Conservation (phyloP, 2,113 vertebrate genomes). For the Malurus melanocephalus region DNA sequence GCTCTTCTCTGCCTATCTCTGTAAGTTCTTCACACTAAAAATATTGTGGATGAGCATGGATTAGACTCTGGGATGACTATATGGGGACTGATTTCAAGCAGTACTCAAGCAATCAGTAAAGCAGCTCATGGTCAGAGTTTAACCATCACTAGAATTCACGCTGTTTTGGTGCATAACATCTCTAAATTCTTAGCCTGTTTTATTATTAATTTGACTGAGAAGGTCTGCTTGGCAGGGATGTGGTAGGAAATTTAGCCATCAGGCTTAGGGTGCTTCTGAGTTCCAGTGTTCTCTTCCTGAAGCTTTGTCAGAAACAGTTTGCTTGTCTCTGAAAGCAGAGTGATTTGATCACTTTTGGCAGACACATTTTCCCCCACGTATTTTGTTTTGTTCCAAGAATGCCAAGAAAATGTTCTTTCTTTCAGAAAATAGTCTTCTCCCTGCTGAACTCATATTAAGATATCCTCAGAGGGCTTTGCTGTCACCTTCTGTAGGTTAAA, state of each 20-base stretch:
- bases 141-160: neutral
- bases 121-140: neutral
- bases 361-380: neutral
- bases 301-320: constrained; percentile 36
- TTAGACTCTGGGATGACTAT: neutral
- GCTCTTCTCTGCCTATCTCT: neutral
- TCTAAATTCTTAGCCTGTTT: neutral
- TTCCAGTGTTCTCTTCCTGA: neutral
- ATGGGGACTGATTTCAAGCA: neutral
- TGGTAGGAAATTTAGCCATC: constrained; percentile 22
- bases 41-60: neutral
- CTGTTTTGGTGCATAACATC: neutral
- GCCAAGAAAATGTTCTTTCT: constrained; percentile 51
- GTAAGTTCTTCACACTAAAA: neutral
- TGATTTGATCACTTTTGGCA: constrained; percentile 54
- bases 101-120: neutral
- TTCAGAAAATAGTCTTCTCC: constrained; percentile 16
- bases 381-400: constrained; percentile 45
- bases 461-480: constrained; percentile 22
- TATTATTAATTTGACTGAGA: constrained; percentile 40
- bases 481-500: constrained; percentile 47
- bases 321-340: neutral
- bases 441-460: neutral
- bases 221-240: constrained; percentile 19
- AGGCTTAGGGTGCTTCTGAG: neutral